A percentile compares a stretch with the other conserved stretches of the same genome.
Evolutionary conservation across 2,113 vertebrate species (phyloP).

Genomic region (Etia nguti): DNA sequence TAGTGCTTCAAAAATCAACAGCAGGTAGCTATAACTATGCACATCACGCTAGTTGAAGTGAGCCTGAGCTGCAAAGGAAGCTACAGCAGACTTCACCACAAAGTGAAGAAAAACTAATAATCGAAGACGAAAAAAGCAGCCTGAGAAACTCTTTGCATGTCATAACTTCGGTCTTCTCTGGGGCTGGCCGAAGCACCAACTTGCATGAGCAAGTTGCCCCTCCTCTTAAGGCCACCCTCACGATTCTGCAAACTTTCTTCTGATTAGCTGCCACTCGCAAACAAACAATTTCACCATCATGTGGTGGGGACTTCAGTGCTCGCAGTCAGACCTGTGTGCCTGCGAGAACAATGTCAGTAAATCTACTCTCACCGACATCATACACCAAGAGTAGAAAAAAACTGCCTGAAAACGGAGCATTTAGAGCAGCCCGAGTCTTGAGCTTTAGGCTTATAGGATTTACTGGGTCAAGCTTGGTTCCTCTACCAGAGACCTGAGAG

Average conservation of each 20-base stretch:
- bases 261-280: rapidly evolving
- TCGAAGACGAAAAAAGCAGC: rapidly evolving
- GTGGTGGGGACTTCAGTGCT: neutral
- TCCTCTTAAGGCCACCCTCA: neutral
- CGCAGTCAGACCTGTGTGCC: neutral
- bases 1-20: rapidly evolving
- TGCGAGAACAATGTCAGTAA: rapidly evolving
- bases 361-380: rapidly evolving
- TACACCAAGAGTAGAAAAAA: rapidly evolving
- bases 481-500: neutral
- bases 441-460: neutral
- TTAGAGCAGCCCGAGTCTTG: rapidly evolving
- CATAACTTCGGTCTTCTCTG: neutral
- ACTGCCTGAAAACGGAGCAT: neutral
- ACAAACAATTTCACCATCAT: rapidly evolving
- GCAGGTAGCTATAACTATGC: too few species aligned
- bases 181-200: rapidly evolving
- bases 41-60: too few species aligned
- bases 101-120: neutral
- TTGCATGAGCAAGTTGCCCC: neutral
- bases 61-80: neutral
- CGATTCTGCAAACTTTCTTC: neutral
- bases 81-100: neutral
- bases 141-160: neutral
- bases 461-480: neutral